Percentiles rank a stretch among this genome's conserved stretches.
Evolutionary conservation across 2,888 invertebrate species (phyloP).

Genomic region (Morpho achilles): DNA sequence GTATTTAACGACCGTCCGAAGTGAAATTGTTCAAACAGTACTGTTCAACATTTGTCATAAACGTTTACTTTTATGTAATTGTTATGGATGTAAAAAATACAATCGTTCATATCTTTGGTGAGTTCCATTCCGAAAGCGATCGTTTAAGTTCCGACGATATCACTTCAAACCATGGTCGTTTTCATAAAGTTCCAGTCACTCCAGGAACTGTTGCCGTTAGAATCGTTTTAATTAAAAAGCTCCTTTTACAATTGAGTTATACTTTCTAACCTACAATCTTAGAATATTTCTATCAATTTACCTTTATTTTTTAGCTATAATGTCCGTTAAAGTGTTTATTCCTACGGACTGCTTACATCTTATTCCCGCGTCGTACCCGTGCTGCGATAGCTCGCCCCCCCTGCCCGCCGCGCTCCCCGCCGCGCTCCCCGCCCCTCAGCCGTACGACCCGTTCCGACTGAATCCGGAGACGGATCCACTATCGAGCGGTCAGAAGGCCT

Average conservation of each 20-base stretch:
- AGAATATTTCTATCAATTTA: too few relatives aligned
- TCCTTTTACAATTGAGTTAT: too few relatives aligned
- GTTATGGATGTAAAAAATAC: conserved; percentile 6
- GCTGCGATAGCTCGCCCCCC: not conserved
- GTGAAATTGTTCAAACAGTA: not conserved
- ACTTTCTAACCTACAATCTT: too few relatives aligned
- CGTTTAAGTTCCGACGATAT: too few relatives aligned
- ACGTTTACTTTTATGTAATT: not conserved
- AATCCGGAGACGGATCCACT: conserved; percentile 22
- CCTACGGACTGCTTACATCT: conserved; percentile 8
- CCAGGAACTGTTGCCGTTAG: too few relatives aligned
- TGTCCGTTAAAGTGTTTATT: conserved; percentile 2
- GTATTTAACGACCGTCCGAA: conserved; percentile 11
- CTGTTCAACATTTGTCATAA: not conserved
- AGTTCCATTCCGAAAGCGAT: not conserved
- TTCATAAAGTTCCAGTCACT: too few relatives aligned
- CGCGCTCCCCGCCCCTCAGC: not conserved
- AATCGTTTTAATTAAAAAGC: too few relatives aligned
- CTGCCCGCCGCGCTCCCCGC: not conserved
- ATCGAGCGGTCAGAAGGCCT: conserved; percentile 16
- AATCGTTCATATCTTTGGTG: conserved; percentile 7
- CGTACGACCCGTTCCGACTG: conserved; percentile 10
- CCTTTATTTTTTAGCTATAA: conserved; percentile 12
- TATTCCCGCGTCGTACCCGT: conserved; percentile 4
- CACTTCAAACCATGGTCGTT: too few relatives aligned